Base-by-base conservation (phyloP, 2,113 vertebrate genomes). In the Amia ocellicauda region DNA sequence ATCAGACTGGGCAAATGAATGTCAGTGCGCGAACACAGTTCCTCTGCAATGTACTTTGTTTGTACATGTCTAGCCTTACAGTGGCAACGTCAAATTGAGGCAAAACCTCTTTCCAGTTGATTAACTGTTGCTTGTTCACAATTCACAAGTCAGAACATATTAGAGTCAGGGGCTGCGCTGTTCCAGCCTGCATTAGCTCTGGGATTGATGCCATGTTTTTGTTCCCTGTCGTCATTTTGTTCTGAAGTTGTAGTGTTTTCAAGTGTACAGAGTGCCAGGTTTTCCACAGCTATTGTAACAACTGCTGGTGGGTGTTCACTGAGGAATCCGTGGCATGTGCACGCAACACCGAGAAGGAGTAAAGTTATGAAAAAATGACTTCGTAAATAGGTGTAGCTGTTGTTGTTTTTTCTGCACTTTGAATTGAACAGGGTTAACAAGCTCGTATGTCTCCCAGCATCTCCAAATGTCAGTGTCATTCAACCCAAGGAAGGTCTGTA, bases 121-220 rank as follows among this genome's bases (percentile, higher is more conserved):
- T 22, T 53, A 53, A 26, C 51, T 53, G 7, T 53, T 27, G 13
- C 51, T 53, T 53, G 22, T 53, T 53, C 24, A 11, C 51, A 53
- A n/a, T 26, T 26, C 51, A 53, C 51, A 53, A 28, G 53, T 55
- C 50, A 52, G 50, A 55, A 28, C 16, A 28, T 55, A 55, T 55
- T 55, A 55, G 24, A 28, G 24, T 55, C 27, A 55, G 14, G 22
- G 3, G 16, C 45, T 47, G 4, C 24, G 8, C 13, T n/a, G 14
- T 24, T 8, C 26, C 5, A 28, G 26, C 26, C n/a, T 55, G 24
- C 23, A 14, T 28, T 28, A 28, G 2, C 24, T 17, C 7, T 27
- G 26, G 53, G 27, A 55, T 7, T 55, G 24, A 9, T 55, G 26
- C 26, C 53, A 27, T 55, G 53, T 28, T 17, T 55, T 28, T 5